A percentile compares a stretch with the other conserved stretches of the same genome.
Conservation (phyloP, 2,797 vertebrate species). For the Dendrocincla tyrannina region DNA sequence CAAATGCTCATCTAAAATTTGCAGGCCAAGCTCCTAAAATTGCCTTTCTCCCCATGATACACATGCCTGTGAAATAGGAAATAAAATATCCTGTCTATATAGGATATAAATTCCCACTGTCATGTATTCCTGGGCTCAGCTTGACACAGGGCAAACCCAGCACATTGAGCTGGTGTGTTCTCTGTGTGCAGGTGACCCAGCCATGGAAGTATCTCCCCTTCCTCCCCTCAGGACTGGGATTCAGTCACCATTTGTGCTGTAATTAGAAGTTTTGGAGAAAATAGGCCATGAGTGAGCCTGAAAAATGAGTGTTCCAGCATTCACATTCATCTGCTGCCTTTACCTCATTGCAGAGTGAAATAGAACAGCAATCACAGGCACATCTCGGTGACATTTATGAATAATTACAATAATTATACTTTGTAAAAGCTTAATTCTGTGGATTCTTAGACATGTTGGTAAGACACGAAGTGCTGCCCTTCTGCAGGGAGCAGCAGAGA, state of each 20-base stretch:
- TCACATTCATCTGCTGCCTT: neutral
- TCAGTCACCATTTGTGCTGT: neutral
- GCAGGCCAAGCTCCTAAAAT: neutral
- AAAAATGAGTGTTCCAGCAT: neutral
- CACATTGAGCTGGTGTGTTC: accelerated
- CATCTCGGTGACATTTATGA: neutral
- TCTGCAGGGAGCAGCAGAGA: neutral
- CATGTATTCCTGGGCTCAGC: neutral
- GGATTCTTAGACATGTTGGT: neutral
- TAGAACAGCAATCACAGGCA: neutral
- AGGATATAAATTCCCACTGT: accelerated
- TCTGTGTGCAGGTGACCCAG: neutral
- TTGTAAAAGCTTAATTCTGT: neutral
- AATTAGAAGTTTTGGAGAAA: neutral
- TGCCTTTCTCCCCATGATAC: neutral
- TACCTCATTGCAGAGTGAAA: neutral
- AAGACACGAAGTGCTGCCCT: neutral
- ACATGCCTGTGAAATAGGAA: neutral
- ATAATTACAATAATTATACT: constrained; percentile 13
- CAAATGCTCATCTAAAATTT: neutral
- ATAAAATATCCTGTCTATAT: neutral
- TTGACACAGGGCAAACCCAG: neutral
- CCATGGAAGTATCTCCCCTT: neutral
- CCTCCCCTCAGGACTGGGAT: neutral
- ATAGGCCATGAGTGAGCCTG: neutral